Evolutionary conservation across 2,797 vertebrate genomes (phyloP), one percentile per base, ranked within the genome.

Genomic region (Tarsius wallacei): DNA sequence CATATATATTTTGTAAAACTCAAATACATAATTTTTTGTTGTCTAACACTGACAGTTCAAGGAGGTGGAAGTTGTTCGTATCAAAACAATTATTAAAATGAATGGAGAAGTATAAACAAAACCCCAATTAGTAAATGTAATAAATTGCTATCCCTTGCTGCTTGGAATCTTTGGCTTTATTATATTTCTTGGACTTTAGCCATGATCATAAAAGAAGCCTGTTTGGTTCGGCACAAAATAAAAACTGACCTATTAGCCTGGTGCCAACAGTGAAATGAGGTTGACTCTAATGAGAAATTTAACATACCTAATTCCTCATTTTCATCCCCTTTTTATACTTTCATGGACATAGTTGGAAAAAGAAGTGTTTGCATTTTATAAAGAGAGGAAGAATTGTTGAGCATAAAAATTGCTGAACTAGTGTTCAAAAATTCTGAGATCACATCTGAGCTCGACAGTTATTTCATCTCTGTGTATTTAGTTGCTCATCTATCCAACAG

Each of bases 51-150:
- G 66, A 47, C 5, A 33, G 63, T 80, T 31, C 64, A 88, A 55
- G 28, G 71, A 94, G 26, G 59, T 80, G 36, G 26, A 14, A 68
- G 49, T 73, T 93, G 64, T 63, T 96, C 33, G 85, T 84, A 88
- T 96, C 64, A 88, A 86, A 94, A n/a, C 66, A 90, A 64, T 96
- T 57, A 91, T 85, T 94, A 89, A 87, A 90, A 81, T 91, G 76
- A 91, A 73, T 63, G 28, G 13, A 86, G 33, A 88, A 53, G n/a
- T 89, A 15, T 82, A 94, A 81, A 92, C 83, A 94, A 96, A 96
- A 96, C 91, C 73, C 88, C 93, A 93, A 81, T 97, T 93, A 96
- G 76, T 94, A 87, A 59, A 93, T 91, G 36, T 81, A 84, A 49
- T 68, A 84, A 42, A 70, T 93, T 93, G 13, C 91, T 66, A n/a